Base-by-base conservation (phyloP, 2,113 vertebrate genomes). In the Lampris megalopsis region DNA sequence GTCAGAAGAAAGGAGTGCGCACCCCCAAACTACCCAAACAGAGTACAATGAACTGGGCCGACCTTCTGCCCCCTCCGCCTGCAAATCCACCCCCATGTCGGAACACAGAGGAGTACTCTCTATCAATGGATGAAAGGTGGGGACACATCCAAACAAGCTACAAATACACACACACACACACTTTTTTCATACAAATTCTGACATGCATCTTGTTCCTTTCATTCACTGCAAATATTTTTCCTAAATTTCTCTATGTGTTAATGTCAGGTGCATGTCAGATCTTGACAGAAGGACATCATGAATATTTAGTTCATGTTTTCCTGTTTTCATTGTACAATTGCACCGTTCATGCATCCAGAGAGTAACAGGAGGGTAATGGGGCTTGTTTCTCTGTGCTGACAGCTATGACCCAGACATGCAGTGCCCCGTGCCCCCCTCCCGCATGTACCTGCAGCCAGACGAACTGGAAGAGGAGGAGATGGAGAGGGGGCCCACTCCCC, bases 401-500 rank as follows among this genome's bases (percentile, higher is more conserved):
- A 99, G 98, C 92, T 98, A 97, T 91, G 96, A 97, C 81, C 95
- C 95, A 72, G 96, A 97, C 87, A 95, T 96, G 90, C 94, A 97
- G 75, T 98, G 97, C 89, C 94, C 97, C 0, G 83, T 98, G 79
- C 97, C 97, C 54, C 96, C 97, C 60, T 95, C 97, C 72, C 95
- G 97, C 89, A 98, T 99, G 97, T 99, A 99, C 91, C 93, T 99
- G 89, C 97, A 98, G 73, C 98, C 97, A 81, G 96, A 96, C 80
- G 98, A 99, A 70, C 92, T 99, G 60, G 97, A 99, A 90, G 94
- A 95, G 73, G 94, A 95, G 75, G 94, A 93, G 83, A 94, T 98
- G 84, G 98, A 99, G 79, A 91, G 98, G 80, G 98, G 97, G 6
- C 98, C 97, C 65, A 99, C 97, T 0, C 98, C 98, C 3, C 98